Base-by-base conservation (phyloP, 2,888 invertebrate genomes). In the Plagodis pulveraria region DNA sequence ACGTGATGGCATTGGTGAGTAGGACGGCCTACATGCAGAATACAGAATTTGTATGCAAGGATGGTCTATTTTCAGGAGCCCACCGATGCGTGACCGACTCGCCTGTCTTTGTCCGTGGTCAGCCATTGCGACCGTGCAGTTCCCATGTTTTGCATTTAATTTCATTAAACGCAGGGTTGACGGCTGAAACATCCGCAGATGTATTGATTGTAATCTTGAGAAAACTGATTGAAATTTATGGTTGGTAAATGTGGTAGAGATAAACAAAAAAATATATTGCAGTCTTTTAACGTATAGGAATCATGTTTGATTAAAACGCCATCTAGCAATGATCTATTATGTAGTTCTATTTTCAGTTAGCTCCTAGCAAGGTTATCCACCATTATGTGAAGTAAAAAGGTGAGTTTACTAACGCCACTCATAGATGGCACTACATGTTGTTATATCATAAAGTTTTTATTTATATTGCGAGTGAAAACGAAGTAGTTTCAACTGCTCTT, bases 81-180 rank as follows among this genome's bases (percentile, higher is more conserved):
- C 87, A 89, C 66, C 83, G 83, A 80, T 78, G 86, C 91, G 87
- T 64, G 73, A 74, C 86, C 74, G 88, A 79, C 90, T 86, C 87
- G 84, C 89, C 90, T 80, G 83, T 84, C 76, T 89, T 92, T 92
- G 91, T 92, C 76, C 75, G 81, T 85, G 86, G 83, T 81, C 86
- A 91, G 69, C 87, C 86, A 83, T 82, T 82, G 90, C 83, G 80
- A 87, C 89, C 79, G 71, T 83, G 84, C 84, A 84, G 76, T 83
- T 84, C 84, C 80, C 85, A 87, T 86, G 84, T 81, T 85, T 85
- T 81, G 83, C 86, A 86, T 84, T 77, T 76, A 83, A 83, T 83
- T 61, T 42, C 56, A 53, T 61, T 56, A 52, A 56, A 52, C 63
- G 60, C 63, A 63, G 65, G 58, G 55, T 55, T 60, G 63, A 56